phyloP scores from a whole-genome alignment of 2,797 vertebrate genomes.

The Clarias laeviceps region DNA sequence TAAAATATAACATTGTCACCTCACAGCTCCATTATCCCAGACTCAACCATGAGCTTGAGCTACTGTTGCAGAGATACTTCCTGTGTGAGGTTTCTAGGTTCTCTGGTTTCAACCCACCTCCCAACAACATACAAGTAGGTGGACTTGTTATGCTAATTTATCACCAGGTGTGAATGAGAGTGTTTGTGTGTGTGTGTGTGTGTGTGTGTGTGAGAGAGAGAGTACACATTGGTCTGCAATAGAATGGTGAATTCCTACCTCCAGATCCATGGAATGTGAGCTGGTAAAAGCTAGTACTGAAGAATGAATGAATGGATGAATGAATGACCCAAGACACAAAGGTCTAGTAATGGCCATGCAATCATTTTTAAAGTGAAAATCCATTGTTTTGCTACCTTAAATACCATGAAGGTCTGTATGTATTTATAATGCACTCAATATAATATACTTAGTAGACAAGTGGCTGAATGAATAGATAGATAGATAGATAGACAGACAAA shows the following conservation, averaged over 20 bases:
- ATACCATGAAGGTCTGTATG: neutral
- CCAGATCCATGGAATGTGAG: neutral
- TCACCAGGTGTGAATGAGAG: neutral
- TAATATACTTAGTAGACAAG: too few species aligned
- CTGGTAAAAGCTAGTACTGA: neutral
- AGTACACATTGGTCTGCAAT: neutral
- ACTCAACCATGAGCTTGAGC: neutral
- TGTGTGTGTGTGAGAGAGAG: neutral
- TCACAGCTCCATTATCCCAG: neutral
- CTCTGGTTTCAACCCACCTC: neutral
- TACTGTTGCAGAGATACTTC: neutral
- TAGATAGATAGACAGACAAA: neutral
- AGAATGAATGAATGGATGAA: neutral
- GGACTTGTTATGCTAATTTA: neutral
- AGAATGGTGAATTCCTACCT: neutral
- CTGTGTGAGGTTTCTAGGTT: neutral
- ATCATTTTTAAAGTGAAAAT: neutral
- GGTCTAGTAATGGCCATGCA: neutral
- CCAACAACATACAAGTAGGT: neutral
- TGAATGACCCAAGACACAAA: neutral
- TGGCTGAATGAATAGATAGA: neutral
- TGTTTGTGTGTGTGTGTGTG: neutral
- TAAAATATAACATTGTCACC: too few species aligned
- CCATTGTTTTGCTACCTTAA: neutral
- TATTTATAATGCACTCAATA: neutral